Evolutionary conservation across 35 echinoderm and acorn worm genomes (phyloP), one percentile per base, ranked within the genome.

Genomic region (Ptychodera flava): DNA sequence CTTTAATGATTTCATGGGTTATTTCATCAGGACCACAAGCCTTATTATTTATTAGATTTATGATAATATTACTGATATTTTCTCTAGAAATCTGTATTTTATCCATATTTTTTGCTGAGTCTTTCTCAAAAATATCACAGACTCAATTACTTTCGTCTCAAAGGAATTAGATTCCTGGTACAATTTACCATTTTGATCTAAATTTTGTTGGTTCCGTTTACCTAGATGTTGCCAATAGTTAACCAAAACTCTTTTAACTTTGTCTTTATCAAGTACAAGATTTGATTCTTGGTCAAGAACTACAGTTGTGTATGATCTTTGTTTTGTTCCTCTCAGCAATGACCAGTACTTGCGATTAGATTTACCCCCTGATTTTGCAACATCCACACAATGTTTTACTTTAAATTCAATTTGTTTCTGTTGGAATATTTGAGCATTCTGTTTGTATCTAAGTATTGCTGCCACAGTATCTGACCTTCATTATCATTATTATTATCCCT

Each of bases 1-100:
- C 35, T 33, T 81, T 81, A 0, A 81, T 15, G 31, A 81, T 81
- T 81, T 81, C 80, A 81, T 81, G 33, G 33, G 80, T 81, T 81
- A 81, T 81, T 81, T 1, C 35, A 28, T 81, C 31, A 34, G 35
- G 33, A 10, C 80, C 80, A 34, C 31, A 34, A 81, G 31, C 6
- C 35, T 81, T 81, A 81, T 81, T 81, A 28, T 81, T 81, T 81
- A 34, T 81, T 31, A 31, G 35, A 32, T 81, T 34, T 81, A 34
- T 31, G 33, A 81, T 31, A 34, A 34, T 28, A 32, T 15, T 81
- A 2, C 1, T 28, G 33, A 81, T 28, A 81, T 81, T 28, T 34
- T 81, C 35, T 81, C 33, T 16, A 28, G 15, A 34, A 81, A 81
- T 34, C 14, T 81, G 33, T 33, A 81, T 34, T 81, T 81, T 34